Evolutionary conservation across 1,140 invertebrate genomes (phyloP), one percentile per base, ranked within the genome.

Genomic region (Hycleus phaleratus): DNA sequence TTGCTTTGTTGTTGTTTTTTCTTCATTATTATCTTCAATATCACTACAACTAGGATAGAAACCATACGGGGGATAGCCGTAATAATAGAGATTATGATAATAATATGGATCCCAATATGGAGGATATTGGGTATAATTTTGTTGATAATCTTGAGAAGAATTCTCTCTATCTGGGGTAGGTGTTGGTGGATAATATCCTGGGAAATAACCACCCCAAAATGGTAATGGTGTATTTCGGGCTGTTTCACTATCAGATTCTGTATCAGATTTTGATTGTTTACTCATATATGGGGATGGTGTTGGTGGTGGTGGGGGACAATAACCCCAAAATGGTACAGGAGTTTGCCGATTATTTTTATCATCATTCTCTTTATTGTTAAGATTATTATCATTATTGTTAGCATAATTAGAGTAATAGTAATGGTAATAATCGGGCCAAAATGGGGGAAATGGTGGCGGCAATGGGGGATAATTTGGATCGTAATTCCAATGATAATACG

Each of bases 21-120:
- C 61, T 43, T 47, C 54, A 60, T 74, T 75, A 42, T 69, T 56
- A 44, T 75, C 74, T 48, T 76, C 73, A 11, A 63, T 66, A 53
- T 76, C 74, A 45, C 62, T 68, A 38, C 50, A 49, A 65, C 32
- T 46, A 49, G 45, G 50, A 46, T 62, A 63, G 45, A 58, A 68
- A 24, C 62, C 64, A 58, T 66, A 66, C 1, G 63, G 68, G 0
- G 64, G 57, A 48, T 67, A 66, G 49, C 66, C 59, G 40, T 42
- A 42, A 10, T 42, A 65, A 59, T 68, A 67, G n/a, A 65, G 65
- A 42, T 71, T 70, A 62, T 67, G 70, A 56, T 71, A 73, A 45
- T 65, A 68, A 45, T 71, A 71, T 7, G 68, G 68, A 51, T 72
- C 66, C 61, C 63, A 72, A 58, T 70, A 70, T 11, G 62, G 67